Evolutionary conservation across 2,113 vertebrate genomes (phyloP), one percentile per base, ranked within the genome.

Genomic region (Rhabdomys dilectus): DNA sequence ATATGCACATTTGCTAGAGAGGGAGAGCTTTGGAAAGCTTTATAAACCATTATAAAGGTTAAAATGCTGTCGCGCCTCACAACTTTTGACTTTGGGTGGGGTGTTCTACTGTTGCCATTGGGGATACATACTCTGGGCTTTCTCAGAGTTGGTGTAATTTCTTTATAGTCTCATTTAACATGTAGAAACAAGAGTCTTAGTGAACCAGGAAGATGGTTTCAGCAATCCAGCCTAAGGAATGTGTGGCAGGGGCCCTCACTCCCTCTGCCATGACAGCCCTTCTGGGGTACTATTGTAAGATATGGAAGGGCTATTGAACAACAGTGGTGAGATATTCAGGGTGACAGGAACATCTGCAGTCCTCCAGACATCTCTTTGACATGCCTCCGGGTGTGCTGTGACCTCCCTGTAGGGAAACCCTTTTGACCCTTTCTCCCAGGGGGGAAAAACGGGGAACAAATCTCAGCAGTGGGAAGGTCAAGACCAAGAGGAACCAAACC

Each of bases 401-500:
- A 29, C 34, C 7, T 48, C 62, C 22, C 24, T 78, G 15, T 45
- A 0, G 4, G 58, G 70, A 22, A 51, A 34, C 5, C 76, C 29
- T 70, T 48, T 45, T 45, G 26, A 17, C 7, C 15, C 29, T 34
- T 85, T 81, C 13, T 7, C 15, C 1, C n/a, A 78, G 42, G 36
- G 36, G 36, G 58, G 53, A 68, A 72, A 19, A 72, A 24, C 1
- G 9, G 8, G 72, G 72, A 76, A 17, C 42, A 48, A 62, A n/a
- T 56, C 42, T 36, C 24, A 51, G 45, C 13, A 39, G n/a, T 34
- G n/a, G 15, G 66, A 45, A 51, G 92, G 39, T 62, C 21, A 45
- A 70, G 86, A 53, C 22, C 51, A 53, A 80, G 95, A 60, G 3
- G 4, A 96, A 80, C 91, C 96, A 97, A 97, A 97, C 88, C 93